Conservation (phyloP, 30 jellyfish, hydroid and myxozoan genomes). For the Pseudorhiza aurosa region DNA sequence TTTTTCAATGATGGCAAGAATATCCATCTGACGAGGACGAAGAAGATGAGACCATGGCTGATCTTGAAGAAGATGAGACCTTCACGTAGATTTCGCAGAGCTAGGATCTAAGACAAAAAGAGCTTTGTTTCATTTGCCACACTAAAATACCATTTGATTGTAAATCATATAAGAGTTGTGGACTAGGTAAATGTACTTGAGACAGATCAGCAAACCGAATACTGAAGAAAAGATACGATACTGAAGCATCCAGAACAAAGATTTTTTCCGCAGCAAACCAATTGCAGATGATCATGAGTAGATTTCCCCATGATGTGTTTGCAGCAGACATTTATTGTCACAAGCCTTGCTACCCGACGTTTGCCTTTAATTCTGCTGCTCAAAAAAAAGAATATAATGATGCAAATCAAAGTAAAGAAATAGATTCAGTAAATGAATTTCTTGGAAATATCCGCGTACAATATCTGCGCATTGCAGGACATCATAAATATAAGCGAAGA, state of each 20-base stretch:
- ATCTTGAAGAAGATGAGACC: background rate
- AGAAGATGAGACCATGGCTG: no score
- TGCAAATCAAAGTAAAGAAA: background rate
- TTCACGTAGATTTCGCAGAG: conserved; percentile 42
- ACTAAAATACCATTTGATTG: background rate
- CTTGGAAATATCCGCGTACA: background rate
- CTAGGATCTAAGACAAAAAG: no score
- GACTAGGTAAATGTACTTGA: conserved; percentile 50
- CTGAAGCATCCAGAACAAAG: conserved; percentile 23
- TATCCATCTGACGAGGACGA: background rate
- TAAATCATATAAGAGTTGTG: conserved; percentile 10
- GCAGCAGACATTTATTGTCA: conserved; percentile 45
- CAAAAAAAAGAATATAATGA: background rate
- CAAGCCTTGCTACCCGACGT: conserved; percentile 19
- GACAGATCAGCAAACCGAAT: conserved; percentile 32
- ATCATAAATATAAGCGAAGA: conserved; percentile 31
- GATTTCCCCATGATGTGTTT: conserved; percentile 40
- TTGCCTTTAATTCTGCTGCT: background rate
- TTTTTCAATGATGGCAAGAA: background rate
- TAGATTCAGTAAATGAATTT: conserved; percentile 6
- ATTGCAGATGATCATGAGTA: conserved; percentile 14
- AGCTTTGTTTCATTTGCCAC: no score
- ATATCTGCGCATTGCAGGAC: conserved; percentile 8
- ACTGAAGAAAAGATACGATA: conserved; percentile 17
- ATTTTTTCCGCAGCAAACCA: conserved; percentile 22